Base-by-base conservation (phyloP, 1,140 invertebrate genomes). In the Formica exsecta region DNA sequence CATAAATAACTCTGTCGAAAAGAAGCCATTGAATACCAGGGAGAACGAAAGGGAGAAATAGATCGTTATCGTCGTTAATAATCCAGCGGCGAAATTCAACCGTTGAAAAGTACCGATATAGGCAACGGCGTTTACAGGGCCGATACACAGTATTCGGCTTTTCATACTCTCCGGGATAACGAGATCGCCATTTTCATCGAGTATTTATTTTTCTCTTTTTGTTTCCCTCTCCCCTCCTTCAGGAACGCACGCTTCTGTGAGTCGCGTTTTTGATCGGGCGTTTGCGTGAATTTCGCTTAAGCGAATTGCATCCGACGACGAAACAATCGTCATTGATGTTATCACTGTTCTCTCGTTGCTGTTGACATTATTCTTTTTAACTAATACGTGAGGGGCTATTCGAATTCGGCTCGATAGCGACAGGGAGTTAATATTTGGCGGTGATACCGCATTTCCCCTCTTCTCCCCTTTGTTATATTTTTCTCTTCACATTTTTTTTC, bases 131-230 rank as follows among this genome's bases (percentile, higher is more conserved):
- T 48, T 48, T 48, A 38, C 38, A 38, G 6, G 8, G 19, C 16
- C n/a, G 16, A 9, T 44, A 59, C 38, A 57, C 54, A 36, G 25
- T 13, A 41, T 32, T 64, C 19, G 7, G 75, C 8, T 38, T 66
- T 59, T 77, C 62, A 66, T 68, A 79, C 79, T 65, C 38, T 59
- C 41, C 25, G 51, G 29, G 51, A 32, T 79, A 85, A 80, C 84
- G 48, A 68, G 84, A 81, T 85, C 84, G 51, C 74, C 22, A 80
- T 80, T 85, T 85, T 66, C 59, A 36, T 85, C 74, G 71, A 86
- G 83, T 87, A 85, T 80, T 77, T 54, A 54, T 90, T 64, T 87
- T 80, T 74, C 29, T 87, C 32, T 86, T 89, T 22, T 22, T 22
- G 22, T 22, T 64, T 90, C 80, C 57, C 8, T 19, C 32, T 29